Conservation (phyloP, 2,888 invertebrate genomes). For the Sisyra nigra region DNA sequence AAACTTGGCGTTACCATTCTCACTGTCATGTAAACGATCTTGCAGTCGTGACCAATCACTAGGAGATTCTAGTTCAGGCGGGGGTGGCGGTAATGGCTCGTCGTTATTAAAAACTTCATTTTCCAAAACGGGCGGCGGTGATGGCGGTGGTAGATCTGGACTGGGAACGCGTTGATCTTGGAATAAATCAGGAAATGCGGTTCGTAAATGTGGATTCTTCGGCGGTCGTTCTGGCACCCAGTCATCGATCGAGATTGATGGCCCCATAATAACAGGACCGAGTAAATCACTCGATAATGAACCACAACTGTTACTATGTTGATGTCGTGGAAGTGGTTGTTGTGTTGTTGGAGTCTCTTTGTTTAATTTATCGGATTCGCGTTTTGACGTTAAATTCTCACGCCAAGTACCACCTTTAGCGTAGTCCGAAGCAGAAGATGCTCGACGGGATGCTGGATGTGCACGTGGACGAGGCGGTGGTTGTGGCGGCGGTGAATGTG, state of each 20-base stretch:
- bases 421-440: slow-evolving; percentile 53
- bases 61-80: slow-evolving; percentile 28
- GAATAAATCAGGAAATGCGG: slow-evolving; percentile 28
- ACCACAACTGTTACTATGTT: slow-evolving; percentile 41
- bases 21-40: not conserved
- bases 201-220: slow-evolving; percentile 51
- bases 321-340: slow-evolving; percentile 26
- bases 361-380: slow-evolving; percentile 20
- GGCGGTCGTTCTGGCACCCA: slow-evolving; percentile 63
- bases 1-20: not conserved
- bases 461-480: slow-evolving; percentile 29
- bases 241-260: slow-evolving; percentile 44
- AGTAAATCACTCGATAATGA: slow-evolving; percentile 37
- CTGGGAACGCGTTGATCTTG: slow-evolving; percentile 35
- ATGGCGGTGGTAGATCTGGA: slow-evolving; percentile 44
- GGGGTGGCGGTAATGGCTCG: slow-evolving; percentile 49
- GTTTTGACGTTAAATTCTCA: slow-evolving; percentile 23
- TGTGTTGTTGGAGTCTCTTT: slow-evolving; percentile 15
- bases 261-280: slow-evolving; percentile 43
- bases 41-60: not conserved
- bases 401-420: slow-evolving; percentile 29
- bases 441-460: slow-evolving; percentile 34
- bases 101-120: slow-evolving; percentile 40
- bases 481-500: slow-evolving; percentile 18
- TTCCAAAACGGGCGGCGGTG: slow-evolving; percentile 41